Conservation (phyloP, 2,113 vertebrate species). For the Penelope pileata region DNA sequence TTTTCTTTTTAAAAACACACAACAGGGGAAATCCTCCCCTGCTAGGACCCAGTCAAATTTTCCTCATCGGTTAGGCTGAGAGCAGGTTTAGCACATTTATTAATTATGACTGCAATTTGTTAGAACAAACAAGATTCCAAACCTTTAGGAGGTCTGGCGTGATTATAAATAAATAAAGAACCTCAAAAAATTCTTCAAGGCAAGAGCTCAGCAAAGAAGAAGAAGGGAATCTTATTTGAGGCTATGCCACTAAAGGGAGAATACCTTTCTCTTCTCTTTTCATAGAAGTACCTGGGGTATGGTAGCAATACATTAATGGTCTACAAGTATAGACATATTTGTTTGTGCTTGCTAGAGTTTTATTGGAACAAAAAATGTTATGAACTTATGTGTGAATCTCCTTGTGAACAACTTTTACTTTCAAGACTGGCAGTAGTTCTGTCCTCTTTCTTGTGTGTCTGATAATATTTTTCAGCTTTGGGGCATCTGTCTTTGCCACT, state of each 20-base stretch:
- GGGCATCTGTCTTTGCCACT: background rate
- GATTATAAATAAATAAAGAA: conserved; percentile 30
- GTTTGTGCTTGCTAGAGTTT: background rate
- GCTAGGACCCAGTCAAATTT: background rate
- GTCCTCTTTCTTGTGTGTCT: background rate
- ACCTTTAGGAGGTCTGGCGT: background rate
- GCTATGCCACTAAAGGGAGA: background rate
- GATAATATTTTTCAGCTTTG: background rate
- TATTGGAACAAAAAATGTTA: background rate
- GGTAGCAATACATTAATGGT: background rate
- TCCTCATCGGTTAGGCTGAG: background rate
- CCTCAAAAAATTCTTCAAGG: background rate
- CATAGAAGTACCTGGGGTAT: background rate
- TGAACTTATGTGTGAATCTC: background rate
- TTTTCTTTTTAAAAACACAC: background rate
- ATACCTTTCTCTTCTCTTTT: background rate
- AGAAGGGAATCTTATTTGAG: background rate
- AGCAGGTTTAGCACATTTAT: background rate
- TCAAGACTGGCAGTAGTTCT: background rate
- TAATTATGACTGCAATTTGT: conserved; percentile 8
- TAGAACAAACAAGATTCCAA: conserved; percentile 3
- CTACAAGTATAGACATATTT: background rate
- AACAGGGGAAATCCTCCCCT: background rate
- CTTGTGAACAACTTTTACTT: background rate
- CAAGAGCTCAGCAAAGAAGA: background rate